Evolutionary conservation across 1,140 invertebrate genomes (phyloP).

Genomic region (Cryptotermes secundus): DNA sequence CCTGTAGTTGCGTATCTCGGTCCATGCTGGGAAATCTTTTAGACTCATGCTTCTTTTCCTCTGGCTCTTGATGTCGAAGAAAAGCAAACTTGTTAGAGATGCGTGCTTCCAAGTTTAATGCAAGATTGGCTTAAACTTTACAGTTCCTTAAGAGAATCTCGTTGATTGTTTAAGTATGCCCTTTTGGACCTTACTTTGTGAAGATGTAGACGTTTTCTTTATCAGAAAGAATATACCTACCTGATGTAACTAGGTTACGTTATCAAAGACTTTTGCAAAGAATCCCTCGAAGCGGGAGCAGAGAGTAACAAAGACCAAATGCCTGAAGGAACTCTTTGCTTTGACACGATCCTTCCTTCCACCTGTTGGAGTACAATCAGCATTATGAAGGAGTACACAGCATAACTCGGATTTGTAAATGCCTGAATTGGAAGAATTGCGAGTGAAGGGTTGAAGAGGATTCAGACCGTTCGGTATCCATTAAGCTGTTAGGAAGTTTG

Average conservation of each 20-base stretch:
- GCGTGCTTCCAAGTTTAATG: not conserved
- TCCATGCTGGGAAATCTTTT: not conserved
- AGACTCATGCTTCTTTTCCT: not conserved
- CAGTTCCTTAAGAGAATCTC: not conserved
- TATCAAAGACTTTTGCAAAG: slow-evolving; percentile 2
- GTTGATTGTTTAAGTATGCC: not conserved
- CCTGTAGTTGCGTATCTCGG: not conserved
- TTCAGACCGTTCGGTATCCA: not conserved
- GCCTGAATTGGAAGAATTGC: not conserved
- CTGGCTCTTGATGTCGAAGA: not conserved
- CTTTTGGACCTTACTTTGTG: not conserved
- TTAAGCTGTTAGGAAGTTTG: not conserved
- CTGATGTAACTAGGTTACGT: slow-evolving; percentile 9
- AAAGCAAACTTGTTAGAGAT: not conserved
- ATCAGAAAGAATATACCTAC: slow-evolving; percentile 1
- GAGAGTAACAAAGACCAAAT: not conserved
- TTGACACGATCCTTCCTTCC: slow-evolving; percentile 7
- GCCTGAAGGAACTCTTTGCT: not conserved
- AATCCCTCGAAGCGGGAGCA: not conserved
- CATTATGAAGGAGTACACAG: not conserved
- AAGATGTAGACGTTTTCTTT: not conserved
- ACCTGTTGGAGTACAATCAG: not conserved
- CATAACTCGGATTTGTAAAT: not conserved
- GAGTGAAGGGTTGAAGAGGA: not conserved
- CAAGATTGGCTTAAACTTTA: not conserved